These are phyloP conservation scores for Drosophila cardini DNA, from an alignment of 1,140 invertebrate genomes.

Conservation along the genomic window DNA sequence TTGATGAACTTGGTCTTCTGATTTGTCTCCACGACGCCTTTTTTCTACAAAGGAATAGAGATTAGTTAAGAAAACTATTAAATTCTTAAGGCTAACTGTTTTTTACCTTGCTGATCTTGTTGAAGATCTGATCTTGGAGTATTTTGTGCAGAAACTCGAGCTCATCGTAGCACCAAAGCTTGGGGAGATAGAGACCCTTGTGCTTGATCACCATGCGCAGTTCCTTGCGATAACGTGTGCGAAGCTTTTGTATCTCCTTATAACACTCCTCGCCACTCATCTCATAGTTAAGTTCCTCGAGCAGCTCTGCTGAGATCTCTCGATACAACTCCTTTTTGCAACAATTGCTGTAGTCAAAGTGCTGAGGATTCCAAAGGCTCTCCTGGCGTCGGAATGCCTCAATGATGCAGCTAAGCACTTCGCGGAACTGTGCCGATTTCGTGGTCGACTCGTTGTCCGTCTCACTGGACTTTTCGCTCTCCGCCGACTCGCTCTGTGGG, in stretches of 20 bases:
- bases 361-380: slow-evolving; percentile 75
- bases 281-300: slow-evolving; percentile 66
- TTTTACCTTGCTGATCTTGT: slow-evolving; percentile 69
- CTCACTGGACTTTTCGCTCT: slow-evolving; percentile 72
- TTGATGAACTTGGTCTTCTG: slow-evolving; percentile 70
- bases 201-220: slow-evolving; percentile 75
- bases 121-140: slow-evolving; percentile 71
- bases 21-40: slow-evolving; percentile 67
- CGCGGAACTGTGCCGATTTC: slow-evolving; percentile 64
- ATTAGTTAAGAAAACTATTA: background rate
- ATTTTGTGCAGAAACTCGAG: slow-evolving; percentile 75
- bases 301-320: slow-evolving; percentile 65
- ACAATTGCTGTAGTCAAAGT: slow-evolving; percentile 65
- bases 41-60: slow-evolving; percentile 47
- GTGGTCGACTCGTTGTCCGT: slow-evolving; percentile 67
- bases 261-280: slow-evolving; percentile 72
- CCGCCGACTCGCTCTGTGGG: slow-evolving; percentile 56
- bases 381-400: slow-evolving; percentile 65
- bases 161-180: slow-evolving; percentile 79
- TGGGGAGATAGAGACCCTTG: slow-evolving; percentile 76
- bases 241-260: slow-evolving; percentile 74
- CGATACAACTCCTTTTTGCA: slow-evolving; percentile 66
- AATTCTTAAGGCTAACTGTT: no score
- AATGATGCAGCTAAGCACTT: slow-evolving; percentile 70
- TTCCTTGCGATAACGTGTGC: slow-evolving; percentile 76